These are phyloP conservation scores for Oreortyx pictus DNA, from an alignment of 2,797 vertebrate genomes.

Conservation along the genomic window DNA sequence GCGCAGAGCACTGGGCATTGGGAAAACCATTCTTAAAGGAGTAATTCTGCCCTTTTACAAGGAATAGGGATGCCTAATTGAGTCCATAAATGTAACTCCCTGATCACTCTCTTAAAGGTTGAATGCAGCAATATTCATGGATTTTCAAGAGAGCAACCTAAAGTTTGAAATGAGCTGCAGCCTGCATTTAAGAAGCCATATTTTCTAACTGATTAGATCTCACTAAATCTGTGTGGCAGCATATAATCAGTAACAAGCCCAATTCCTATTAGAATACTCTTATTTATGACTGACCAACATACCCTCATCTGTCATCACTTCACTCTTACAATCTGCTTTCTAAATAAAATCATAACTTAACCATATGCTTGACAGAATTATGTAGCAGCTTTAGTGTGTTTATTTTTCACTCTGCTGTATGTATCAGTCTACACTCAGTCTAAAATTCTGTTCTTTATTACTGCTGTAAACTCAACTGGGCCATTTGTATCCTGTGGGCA, in stretches of 20 bases:
- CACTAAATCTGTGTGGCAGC: not conserved
- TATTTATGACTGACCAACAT: constrained; percentile 48
- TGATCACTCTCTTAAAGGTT: not conserved
- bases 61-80: not conserved
- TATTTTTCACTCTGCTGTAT: constrained; percentile 3
- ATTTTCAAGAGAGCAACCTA: not conserved
- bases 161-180: constrained; percentile 3
- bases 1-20: not conserved
- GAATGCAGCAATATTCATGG: not conserved
- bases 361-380: constrained; percentile 55
- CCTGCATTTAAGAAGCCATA: not conserved
- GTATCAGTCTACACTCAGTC: not conserved
- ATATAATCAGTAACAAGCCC: not conserved
- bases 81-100: not conserved
- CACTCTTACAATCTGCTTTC: constrained; percentile 35
- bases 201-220: constrained; percentile 49
- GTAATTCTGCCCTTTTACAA: not conserved
- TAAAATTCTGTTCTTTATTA: constrained; percentile 16
- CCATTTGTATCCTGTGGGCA: not conserved
- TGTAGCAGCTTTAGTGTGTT: constrained; percentile 41
- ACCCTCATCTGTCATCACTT: constrained; percentile 27
- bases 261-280: not conserved
- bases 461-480: not conserved
- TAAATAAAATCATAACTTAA: constrained; percentile 49
- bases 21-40: not conserved